Evolutionary conservation across 2,113 vertebrate species (phyloP), one percentile per base, ranked within the genome.

Genomic region (Grammomys surdaster): DNA sequence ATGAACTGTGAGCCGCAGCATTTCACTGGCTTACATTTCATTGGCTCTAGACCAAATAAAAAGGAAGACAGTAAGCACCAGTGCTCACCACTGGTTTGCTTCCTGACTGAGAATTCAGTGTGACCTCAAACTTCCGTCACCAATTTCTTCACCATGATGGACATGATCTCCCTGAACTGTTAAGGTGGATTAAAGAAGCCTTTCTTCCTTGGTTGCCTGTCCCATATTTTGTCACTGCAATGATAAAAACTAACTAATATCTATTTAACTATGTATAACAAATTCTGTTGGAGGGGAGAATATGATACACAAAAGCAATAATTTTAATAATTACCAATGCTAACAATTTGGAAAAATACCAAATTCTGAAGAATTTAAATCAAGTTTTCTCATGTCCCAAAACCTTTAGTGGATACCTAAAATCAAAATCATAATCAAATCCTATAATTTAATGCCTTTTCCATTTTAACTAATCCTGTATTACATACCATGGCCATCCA

Each of bases 291-390:
- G 22, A 31, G 10, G 4, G 36, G 33, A 6, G 19, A 13, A 20
- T 80, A 6, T n/a, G 31, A 7, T 69, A 81, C n/a, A 92, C n/a
- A 43, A 89, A 86, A 89, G 22, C 86, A 95, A 89, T 24, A 94
- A 67, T 67, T 67, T 48, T 58, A 94, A 10, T 76, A 95, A 86
- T 65, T 85, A 31, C 7, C 4, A 85, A 31, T 10, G 36, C 69
- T 81, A 88, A 93, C 43, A 72, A 90, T 63, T 81, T 82, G n/a
- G 12, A 89, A 82, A 95, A 65, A 92, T 5, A 48, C 9, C 33
- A 60, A 97, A 94, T 65, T 85, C 19, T 81, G 2, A 92, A 95
- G n/a, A 95, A 91, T 17, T 75, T 77, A 78, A n/a, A 73, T 48
- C 58, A 89, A 94, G 70, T 43, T 78, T 81, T 90, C 72, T 70